Percentiles rank a stretch among this genome's conserved stretches.
phyloP scores from a whole-genome alignment of 2,888 invertebrate genomes.

The Polymixis flavicincta region DNA sequence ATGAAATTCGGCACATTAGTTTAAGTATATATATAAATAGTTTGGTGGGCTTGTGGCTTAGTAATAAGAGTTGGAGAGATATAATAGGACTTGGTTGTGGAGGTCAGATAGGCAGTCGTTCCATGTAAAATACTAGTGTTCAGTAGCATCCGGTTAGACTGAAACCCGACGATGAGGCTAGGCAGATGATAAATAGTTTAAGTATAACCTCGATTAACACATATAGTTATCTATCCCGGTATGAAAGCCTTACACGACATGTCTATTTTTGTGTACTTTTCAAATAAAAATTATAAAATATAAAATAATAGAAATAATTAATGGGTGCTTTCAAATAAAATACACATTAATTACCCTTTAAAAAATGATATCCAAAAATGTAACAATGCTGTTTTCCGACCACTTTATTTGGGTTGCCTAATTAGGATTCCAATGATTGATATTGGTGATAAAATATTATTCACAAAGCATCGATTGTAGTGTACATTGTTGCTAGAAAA shows the following conservation, averaged over 20 bases:
- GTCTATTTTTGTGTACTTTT: neutral
- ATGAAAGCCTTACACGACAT: neutral
- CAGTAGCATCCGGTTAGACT: no score
- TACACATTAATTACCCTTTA: neutral
- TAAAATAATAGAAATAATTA: neutral
- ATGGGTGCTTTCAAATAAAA: neutral
- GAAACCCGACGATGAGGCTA: no score
- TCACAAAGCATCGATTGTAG: neutral
- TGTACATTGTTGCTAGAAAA: neutral
- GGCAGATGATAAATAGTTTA: no score
- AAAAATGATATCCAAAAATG: neutral
- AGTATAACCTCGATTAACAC: neutral
- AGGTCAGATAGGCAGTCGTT: no score
- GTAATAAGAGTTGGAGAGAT: no score
- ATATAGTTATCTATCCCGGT: neutral
- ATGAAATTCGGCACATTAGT: no score
- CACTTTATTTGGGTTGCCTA: constrained; percentile 17
- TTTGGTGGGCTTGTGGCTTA: no score
- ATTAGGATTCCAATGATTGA: constrained; percentile 7
- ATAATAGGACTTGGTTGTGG: no score
- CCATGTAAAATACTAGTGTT: no score
- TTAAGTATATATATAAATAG: no score
- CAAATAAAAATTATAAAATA: neutral
- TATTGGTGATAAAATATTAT: constrained; percentile 26
- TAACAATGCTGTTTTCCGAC: constrained; percentile 5